Percentiles rank a stretch among this genome's conserved stretches.
Conservation (phyloP, 2,888 invertebrate species). For the Agonopterix alstromeriana region DNA sequence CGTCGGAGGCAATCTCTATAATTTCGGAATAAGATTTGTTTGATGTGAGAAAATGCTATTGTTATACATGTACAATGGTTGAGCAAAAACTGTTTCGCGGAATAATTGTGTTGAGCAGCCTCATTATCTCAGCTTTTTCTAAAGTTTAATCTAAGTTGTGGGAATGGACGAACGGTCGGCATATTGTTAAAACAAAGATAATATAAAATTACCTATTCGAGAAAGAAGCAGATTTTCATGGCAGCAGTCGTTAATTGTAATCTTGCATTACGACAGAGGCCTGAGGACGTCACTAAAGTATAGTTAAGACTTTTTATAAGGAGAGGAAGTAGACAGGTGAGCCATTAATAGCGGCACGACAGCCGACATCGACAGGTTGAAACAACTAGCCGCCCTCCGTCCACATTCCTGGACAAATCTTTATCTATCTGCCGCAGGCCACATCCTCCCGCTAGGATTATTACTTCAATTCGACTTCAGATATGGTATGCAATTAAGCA, state of each 20-base stretch:
- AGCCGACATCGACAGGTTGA: constrained; percentile 16
- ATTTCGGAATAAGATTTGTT: constrained; percentile 21
- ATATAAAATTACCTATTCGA: no score
- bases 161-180: constrained; percentile 26
- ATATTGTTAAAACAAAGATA: no score
- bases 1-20: constrained; percentile 18
- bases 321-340: constrained; percentile 32
- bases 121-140: constrained; percentile 22
- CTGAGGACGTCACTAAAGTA: no score
- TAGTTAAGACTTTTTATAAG: constrained; percentile 21
- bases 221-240: no score
- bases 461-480: constrained; percentile 5
- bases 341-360: constrained; percentile 32
- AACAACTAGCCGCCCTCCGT: constrained; percentile 16
- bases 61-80: constrained; percentile 44
- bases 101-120: constrained; percentile 25
- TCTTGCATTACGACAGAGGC: no score
- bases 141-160: constrained; percentile 21
- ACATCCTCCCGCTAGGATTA: constrained; percentile 3
- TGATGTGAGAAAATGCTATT: constrained; percentile 38
- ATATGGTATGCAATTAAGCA: constrained; percentile 4
- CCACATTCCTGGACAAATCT: constrained; percentile 43
- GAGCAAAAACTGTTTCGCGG: constrained; percentile 40
- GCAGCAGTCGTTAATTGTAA: no score
- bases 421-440: constrained; percentile 23